Evolutionary conservation across 1,140 invertebrate species (phyloP), one percentile per base, ranked within the genome.

Genomic region (Eufriesea mexicana): DNA sequence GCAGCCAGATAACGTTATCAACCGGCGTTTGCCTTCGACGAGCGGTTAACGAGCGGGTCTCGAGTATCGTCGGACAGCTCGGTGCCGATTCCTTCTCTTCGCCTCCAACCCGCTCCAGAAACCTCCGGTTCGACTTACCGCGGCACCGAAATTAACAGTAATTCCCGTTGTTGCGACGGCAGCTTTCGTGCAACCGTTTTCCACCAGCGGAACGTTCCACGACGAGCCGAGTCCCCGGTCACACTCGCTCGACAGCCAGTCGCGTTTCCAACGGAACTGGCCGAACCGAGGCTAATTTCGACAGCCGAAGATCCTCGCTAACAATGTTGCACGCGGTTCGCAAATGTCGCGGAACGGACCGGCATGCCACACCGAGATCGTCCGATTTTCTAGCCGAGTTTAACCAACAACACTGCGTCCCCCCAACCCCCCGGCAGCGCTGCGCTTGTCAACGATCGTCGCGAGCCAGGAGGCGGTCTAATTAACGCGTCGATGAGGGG

Each of bases 1-100:
- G 49, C 57, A 18, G 49, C 9, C 42, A 57, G 79, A 82, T 82
- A 82, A 82, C 79, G 79, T 82, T 82, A 82, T 82, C 79, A 25
- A 66, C 61, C 79, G 62, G 51, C 71, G 25, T 79, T 73, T 18
- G 70, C 45, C 71, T 62, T 49, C 79, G 72, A 81, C 28, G 47
- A 51, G 47, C 35, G 18, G 57, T 54, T 74, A 66, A 79, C 61
- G 61, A 76, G 61, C 42, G 16, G n/a, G 12, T 12, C 45, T 71
- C 55, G 55, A 42, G 51, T 67, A 20, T 57, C 55, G 7, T 57
- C 49, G 75, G 64, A 20, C 47, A 23, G 61, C 14, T 71, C 45
- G 23, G 5, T 16, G 28, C 7, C 49, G n/a, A 7, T 47, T 23
- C 68, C 5, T 5, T 28, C 47, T 51, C n/a, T 64, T 42, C 16